Evolutionary conservation across 2,888 invertebrate genomes (phyloP).

Genomic region (Abrostola tripartita): DNA sequence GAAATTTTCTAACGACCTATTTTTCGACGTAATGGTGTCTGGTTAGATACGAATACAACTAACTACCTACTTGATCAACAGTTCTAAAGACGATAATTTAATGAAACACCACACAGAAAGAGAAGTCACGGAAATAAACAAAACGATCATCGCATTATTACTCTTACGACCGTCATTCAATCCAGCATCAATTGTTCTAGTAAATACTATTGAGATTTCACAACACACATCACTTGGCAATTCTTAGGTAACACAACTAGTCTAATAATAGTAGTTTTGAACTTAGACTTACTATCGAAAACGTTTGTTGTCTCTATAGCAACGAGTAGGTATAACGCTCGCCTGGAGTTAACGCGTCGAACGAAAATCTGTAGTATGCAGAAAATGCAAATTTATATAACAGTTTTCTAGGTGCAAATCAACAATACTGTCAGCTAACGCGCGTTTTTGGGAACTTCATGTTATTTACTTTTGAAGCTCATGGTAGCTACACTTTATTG

Average conservation of each 20-base stretch:
- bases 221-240: constrained; percentile 11
- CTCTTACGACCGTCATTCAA: constrained; percentile 9
- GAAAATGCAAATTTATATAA: not conserved
- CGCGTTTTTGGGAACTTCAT: too few species aligned
- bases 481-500: too few species aligned
- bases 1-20: too few species aligned
- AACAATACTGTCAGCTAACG: too few species aligned
- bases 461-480: too few species aligned
- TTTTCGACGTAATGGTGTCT: too few species aligned
- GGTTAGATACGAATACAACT: too few species aligned
- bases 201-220: constrained; percentile 22
- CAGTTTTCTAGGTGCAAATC: too few species aligned
- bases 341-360: too few species aligned
- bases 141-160: constrained; percentile 8
- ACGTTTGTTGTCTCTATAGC: too few species aligned
- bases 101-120: not conserved
- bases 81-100: not conserved
- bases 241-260: constrained; percentile 10
- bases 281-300: not conserved
- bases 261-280: not conserved
- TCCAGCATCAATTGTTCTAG: constrained; percentile 12
- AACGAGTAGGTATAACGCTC: too few species aligned
- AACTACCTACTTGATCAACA: too few species aligned
- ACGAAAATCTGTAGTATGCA: not conserved
- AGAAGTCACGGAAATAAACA: constrained; percentile 1